phyloP scores from a whole-genome alignment of 2,888 invertebrate genomes.

The Lycocerus yunnanus region DNA sequence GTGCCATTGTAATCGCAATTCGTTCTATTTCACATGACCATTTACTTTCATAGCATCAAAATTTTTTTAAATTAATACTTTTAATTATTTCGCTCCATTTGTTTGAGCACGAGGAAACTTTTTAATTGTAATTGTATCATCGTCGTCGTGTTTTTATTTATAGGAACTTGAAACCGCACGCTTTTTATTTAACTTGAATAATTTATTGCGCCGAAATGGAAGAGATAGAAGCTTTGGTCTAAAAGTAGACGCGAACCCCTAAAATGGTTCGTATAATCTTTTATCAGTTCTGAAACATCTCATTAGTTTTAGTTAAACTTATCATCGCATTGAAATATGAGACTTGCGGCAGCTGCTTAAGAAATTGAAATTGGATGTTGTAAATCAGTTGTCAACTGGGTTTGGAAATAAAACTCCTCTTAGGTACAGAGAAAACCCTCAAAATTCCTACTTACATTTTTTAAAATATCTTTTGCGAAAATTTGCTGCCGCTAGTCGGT shows the following conservation, averaged over 20 bases:
- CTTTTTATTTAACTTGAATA: neutral
- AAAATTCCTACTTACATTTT: neutral
- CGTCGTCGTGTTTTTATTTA: neutral
- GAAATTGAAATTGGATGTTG: neutral
- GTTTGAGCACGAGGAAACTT: neutral
- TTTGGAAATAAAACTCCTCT: neutral
- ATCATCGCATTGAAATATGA: neutral
- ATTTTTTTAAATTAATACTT: neutral
- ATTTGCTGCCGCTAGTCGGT: neutral
- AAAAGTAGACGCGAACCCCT: constrained; percentile 1
- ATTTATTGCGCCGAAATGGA: neutral
- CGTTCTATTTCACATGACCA: neutral
- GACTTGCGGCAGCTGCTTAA: neutral
- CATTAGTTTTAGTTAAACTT: constrained; percentile 2
- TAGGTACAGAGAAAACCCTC: neutral
- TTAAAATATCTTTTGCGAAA: neutral
- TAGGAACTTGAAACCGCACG: neutral
- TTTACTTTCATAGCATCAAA: neutral
- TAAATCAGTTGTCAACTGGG: neutral
- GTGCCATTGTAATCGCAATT: neutral
- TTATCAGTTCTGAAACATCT: constrained; percentile 3
- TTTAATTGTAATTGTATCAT: neutral
- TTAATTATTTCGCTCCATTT: constrained; percentile 4
- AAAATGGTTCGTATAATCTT: constrained; percentile 5
- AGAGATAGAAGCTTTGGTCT: neutral